Conservation (phyloP, 2,113 vertebrate genomes). For the Diadophis punctatus region DNA sequence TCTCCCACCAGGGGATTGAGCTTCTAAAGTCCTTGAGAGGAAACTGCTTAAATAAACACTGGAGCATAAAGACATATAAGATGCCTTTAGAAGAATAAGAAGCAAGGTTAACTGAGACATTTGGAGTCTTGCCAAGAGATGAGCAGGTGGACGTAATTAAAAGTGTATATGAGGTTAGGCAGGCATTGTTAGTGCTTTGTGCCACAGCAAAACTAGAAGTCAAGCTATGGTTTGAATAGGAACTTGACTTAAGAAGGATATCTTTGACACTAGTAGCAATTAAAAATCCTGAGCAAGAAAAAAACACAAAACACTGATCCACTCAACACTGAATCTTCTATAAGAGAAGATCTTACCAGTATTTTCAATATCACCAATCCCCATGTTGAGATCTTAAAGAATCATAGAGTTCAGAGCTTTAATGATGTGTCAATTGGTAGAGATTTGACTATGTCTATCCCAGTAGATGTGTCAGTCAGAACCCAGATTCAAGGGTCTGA, state of each 20-base stretch:
- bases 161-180: background rate
- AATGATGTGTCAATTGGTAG: background rate
- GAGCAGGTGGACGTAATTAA: background rate
- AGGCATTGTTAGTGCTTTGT: background rate
- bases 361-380: background rate
- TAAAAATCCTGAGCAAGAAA: background rate
- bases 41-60: background rate
- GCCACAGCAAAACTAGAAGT: background rate
- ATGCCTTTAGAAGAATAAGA: background rate
- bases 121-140: background rate
- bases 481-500: background rate
- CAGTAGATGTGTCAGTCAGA: background rate
- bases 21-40: background rate
- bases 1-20: background rate
- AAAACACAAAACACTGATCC: background rate
- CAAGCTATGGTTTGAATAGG: background rate
- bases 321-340: background rate
- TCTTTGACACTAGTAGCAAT: background rate
- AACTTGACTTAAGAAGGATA: background rate
- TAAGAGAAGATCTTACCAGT: background rate
- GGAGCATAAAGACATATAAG: background rate
- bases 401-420: background rate
- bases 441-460: background rate
- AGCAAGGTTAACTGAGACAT: background rate
- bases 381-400: background rate